phyloP scores from a whole-genome alignment of 2,888 invertebrate species.

The Amphiduros pacificus region DNA sequence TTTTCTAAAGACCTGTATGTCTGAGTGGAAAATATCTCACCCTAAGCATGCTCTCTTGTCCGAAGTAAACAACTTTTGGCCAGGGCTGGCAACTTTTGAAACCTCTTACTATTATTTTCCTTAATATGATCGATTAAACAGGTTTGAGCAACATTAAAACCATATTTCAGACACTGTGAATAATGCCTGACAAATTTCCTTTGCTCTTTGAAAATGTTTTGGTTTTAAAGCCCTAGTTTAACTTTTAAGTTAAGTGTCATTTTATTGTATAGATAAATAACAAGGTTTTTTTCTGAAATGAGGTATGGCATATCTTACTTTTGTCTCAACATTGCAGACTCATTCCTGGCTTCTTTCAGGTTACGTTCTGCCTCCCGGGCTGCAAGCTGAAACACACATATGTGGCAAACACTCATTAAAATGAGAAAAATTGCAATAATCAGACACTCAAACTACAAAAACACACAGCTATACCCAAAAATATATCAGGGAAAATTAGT shows the following conservation, averaged over 20 bases:
- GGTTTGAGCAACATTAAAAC: neutral
- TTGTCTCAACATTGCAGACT: slow-evolving; percentile 64
- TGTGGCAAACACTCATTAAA: too few species aligned
- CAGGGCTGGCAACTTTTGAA: too few species aligned
- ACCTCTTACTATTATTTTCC: too few species aligned
- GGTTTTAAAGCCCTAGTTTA: neutral
- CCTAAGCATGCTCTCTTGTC: too few species aligned
- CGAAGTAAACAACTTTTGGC: too few species aligned
- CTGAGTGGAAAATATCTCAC: neutral
- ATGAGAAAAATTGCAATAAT: too few species aligned
- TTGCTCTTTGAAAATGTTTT: neutral
- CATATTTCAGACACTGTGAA: too few species aligned
- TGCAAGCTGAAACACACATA: slow-evolving; percentile 58
- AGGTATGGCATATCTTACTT: slow-evolving; percentile 37
- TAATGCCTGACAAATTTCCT: neutral
- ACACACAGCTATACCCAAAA: too few species aligned
- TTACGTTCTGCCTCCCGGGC: slow-evolving; percentile 80
- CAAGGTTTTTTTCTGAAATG: neutral
- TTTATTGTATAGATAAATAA: neutral
- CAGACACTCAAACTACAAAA: too few species aligned
- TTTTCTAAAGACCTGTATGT: neutral
- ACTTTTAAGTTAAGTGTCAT: neutral
- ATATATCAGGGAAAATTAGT: too few species aligned
- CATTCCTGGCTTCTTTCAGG: slow-evolving; percentile 77
- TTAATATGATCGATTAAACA: too few species aligned